A percentile compares a stretch with the other conserved stretches of the same genome.
These are phyloP conservation scores for Drosophila tsacasi DNA, from an alignment of 1,140 invertebrate species.

Conservation along the genomic window DNA sequence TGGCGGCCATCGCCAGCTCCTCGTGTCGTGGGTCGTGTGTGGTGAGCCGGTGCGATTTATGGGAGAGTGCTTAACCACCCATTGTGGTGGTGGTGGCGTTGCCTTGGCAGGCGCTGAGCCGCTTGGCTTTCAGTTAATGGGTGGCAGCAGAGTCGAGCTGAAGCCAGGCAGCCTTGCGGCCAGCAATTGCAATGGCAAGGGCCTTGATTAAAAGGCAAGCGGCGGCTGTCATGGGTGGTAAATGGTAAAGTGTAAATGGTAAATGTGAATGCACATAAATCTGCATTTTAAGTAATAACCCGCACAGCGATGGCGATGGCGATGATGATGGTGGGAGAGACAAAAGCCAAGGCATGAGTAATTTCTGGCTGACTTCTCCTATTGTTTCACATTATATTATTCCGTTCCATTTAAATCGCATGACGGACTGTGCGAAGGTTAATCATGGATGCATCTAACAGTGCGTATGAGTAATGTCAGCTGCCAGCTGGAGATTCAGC, in stretches of 20 bases:
- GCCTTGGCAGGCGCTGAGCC: conserved; percentile 14
- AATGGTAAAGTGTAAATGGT: conserved; percentile 22
- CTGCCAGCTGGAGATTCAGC: background rate
- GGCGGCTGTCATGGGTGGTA: conserved; percentile 59
- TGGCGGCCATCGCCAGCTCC: conserved; percentile 26
- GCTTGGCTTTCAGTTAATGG: conserved; percentile 42
- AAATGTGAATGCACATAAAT: conserved; percentile 76
- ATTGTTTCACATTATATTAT: conserved; percentile 22
- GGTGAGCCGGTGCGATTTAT: conserved; percentile 20
- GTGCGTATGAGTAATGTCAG: conserved; percentile 76
- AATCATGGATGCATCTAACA: conserved; percentile 54
- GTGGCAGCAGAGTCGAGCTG: conserved; percentile 22
- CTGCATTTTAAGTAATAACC: conserved; percentile 80
- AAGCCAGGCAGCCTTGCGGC: conserved; percentile 21
- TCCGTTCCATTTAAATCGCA: conserved; percentile 28
- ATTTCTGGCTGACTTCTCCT: conserved; percentile 33
- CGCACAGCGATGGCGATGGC: conserved; percentile 6
- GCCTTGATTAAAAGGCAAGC: conserved; percentile 77
- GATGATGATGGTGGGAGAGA: conserved; percentile 17
- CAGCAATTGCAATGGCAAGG: conserved; percentile 49
- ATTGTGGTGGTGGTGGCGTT: conserved; percentile 30
- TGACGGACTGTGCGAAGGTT: conserved; percentile 62
- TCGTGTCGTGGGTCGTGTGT: conserved; percentile 18
- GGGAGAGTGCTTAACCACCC: conserved; percentile 37
- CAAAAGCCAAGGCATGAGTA: conserved; percentile 71